Conservation (phyloP, 2,888 invertebrate species). For the Exephanes ischioxanthus region DNA sequence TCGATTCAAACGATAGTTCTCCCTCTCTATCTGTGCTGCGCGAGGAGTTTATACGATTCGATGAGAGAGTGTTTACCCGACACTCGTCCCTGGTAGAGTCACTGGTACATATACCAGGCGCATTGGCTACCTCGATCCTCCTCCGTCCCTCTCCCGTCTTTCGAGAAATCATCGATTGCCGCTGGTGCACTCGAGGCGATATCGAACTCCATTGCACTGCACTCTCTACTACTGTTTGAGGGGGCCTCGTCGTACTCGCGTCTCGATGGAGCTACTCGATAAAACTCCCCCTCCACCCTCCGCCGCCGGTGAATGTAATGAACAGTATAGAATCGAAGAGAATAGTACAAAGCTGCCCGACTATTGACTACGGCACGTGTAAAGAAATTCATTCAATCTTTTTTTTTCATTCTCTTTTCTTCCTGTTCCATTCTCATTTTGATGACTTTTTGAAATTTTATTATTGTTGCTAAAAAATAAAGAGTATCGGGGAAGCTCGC, state of each 20-base stretch:
- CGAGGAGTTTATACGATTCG: slow-evolving; percentile 58
- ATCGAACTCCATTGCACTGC: slow-evolving; percentile 40
- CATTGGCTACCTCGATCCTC: slow-evolving; percentile 18
- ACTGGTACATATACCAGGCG: slow-evolving; percentile 9
- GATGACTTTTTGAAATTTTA: neutral
- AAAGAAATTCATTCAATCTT: slow-evolving; percentile 1
- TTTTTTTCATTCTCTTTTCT: neutral
- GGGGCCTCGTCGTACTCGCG: slow-evolving; percentile 35
- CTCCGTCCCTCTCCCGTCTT: slow-evolving; percentile 44
- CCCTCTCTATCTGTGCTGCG: slow-evolving; percentile 17
- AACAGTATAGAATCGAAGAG: slow-evolving; percentile 38
- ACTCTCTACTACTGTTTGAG: slow-evolving; percentile 48
- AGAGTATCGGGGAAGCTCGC: slow-evolving; percentile 4
- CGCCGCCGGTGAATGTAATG: slow-evolving; percentile 55
- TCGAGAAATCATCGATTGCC: slow-evolving; percentile 64
- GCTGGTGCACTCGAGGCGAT: slow-evolving; percentile 54
- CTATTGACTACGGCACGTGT: neutral
- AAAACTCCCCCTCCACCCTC: slow-evolving; percentile 24
- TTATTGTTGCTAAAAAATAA: too few species aligned
- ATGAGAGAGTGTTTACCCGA: slow-evolving; percentile 67
- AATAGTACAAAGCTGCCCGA: slow-evolving; percentile 42
- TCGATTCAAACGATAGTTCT: slow-evolving; percentile 60
- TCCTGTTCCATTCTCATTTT: neutral
- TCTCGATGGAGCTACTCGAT: slow-evolving; percentile 62
- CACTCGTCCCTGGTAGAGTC: slow-evolving; percentile 53